Base-by-base conservation (phyloP, 2,888 invertebrate species). In the Dicyrtomina minuta region DNA sequence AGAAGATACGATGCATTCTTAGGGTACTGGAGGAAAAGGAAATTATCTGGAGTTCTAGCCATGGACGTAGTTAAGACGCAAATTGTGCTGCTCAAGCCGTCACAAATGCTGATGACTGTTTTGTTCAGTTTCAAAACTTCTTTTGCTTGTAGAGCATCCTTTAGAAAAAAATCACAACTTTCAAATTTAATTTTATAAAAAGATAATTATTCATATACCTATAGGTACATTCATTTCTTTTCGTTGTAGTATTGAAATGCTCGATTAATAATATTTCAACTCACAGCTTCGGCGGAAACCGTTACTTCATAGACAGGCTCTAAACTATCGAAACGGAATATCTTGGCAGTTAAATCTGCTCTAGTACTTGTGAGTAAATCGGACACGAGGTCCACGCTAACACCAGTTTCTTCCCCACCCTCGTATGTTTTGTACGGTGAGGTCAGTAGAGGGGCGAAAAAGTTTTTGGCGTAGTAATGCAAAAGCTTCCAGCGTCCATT, bases 391-490 rank as follows among this genome's bases (percentile, higher is more conserved):
- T 76, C 72, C 2, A 75, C 61, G 17, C 39, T 33, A 12, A 81
- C 70, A 56, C 33, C 33, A 8, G 33, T 33, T n/a, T 79, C 78
- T 12, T 72, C 74, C 20, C 71, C 44, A 1, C 69, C 51, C 5
- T 49, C 27, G 33, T 33, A 33, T 8, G 33, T 33, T 33, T 49
- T 22, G 53, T 76, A 77, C 1, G 81, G 79, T 15, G 86, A 88
- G 20, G 91, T 85, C 22, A 91, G 84, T 22, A 90, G 83, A 0
- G 92, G 91, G 0, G 90, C 87, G 80, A 96, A 93, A 80, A 97
- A 96, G 1, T 90, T 86, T 75, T 86, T 86, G 0, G 92, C 92
- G 82, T 88, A 95, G 82, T 97, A 93, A 79, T 98, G 97, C 1
- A 94, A 83, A 87, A 92, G 88, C 82, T 93, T 93, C 92, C 92